These are phyloP conservation scores for Magallana angulata DNA, from an alignment of 1,140 invertebrate species.

Conservation along the genomic window DNA sequence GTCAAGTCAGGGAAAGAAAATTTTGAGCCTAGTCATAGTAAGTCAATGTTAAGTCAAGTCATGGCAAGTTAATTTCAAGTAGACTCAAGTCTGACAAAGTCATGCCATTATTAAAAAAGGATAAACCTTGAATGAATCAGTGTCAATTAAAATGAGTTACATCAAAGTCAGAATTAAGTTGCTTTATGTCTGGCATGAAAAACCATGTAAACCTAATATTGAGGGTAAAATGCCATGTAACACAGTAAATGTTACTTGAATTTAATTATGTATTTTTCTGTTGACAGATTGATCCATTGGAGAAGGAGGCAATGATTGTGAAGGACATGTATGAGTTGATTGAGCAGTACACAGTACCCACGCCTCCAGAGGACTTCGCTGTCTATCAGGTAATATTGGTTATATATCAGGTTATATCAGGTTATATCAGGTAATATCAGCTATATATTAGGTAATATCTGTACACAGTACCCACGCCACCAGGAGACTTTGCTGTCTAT, in stretches of 20 bases:
- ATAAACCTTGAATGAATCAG: not conserved
- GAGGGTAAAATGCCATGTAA: not conserved
- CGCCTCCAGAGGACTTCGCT: slow-evolving; percentile 83
- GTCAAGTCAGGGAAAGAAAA: not conserved
- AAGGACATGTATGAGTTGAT: slow-evolving; percentile 88
- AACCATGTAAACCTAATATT: not conserved
- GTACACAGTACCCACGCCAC: too few species aligned
- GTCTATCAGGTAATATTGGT: slow-evolving; percentile 81
- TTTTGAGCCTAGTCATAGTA: not conserved
- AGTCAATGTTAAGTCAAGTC: slow-evolving; percentile 64
- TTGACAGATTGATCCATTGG: slow-evolving; percentile 83
- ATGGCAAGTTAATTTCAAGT: slow-evolving; percentile 74
- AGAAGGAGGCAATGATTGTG: slow-evolving; percentile 84
- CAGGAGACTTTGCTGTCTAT: too few species aligned
- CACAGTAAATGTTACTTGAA: not conserved
- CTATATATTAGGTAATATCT: too few species aligned
- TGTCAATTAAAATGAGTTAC: too few species aligned
- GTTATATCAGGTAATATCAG: too few species aligned
- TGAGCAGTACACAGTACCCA: slow-evolving; percentile 85
- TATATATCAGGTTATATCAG: too few species aligned
- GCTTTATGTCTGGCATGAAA: not conserved
- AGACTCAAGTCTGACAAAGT: not conserved
- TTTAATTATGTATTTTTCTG: slow-evolving; percentile 3
- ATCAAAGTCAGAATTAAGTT: not conserved
- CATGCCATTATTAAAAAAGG: too few species aligned